phyloP scores from a whole-genome alignment of 2,888 invertebrate genomes.

The Lasioglossum figueresi region DNA sequence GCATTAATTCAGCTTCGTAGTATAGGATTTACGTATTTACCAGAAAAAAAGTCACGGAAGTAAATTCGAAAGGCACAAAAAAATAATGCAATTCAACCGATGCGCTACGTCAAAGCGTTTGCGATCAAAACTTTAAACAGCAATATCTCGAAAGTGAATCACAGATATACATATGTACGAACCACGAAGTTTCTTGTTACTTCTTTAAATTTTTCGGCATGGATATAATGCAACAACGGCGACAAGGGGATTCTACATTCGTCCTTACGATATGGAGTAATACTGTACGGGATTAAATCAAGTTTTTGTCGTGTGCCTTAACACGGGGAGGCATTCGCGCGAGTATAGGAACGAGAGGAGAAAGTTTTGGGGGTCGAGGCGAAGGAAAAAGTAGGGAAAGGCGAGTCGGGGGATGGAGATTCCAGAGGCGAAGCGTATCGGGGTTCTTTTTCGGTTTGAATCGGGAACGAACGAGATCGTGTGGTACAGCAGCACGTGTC shows the following conservation, averaged over 20 bases:
- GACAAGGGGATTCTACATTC: background rate
- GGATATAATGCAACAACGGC: background rate
- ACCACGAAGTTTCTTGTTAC: background rate
- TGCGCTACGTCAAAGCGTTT: too few species aligned
- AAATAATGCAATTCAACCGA: too few species aligned
- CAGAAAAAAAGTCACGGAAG: too few species aligned
- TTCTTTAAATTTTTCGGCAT: too few species aligned
- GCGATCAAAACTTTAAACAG: too few species aligned
- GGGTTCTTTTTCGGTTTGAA: slow-evolving; percentile 63
- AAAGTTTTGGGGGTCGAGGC: background rate
- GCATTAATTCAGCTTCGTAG: too few species aligned
- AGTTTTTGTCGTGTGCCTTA: background rate
- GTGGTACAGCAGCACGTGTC: slow-evolving; percentile 72
- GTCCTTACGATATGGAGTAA: background rate
- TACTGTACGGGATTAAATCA: background rate
- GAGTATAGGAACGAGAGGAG: background rate
- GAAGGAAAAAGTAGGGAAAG: slow-evolving; percentile 17
- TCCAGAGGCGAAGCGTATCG: slow-evolving; percentile 33
- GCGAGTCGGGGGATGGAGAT: slow-evolving; percentile 12
- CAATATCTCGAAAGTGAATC: too few species aligned
- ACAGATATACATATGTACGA: too few species aligned
- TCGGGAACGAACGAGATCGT: slow-evolving; percentile 52
- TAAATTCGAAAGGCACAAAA: too few species aligned
- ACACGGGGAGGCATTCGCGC: background rate
- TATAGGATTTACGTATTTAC: too few species aligned